Base-by-base conservation (phyloP, 2,888 invertebrate species). In the Diachrysia chrysitis region DNA sequence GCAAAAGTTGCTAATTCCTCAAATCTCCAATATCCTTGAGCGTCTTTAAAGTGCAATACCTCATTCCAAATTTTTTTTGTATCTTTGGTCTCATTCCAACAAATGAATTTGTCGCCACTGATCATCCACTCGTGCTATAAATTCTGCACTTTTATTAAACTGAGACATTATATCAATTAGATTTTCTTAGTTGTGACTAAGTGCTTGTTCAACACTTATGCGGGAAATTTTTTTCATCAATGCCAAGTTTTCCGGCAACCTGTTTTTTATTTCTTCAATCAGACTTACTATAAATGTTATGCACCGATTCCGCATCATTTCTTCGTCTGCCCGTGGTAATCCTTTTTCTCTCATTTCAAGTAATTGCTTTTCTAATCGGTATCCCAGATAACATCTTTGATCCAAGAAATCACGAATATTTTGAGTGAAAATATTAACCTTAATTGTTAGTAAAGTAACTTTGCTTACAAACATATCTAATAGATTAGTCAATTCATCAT, bases 61-160 rank as follows among this genome's bases (percentile, higher is more conserved):
- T 76, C 69, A 53, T 63, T 54, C 71, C 65, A 74, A 62, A 74
- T 71, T 53, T 56, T 66, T 35, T 66, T 65, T 29, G 69, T 67
- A 59, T 71, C 71, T 59, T 68, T 64, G 61, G 46, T 64, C 66
- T 70, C 70, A 76, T 19, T 70, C 55, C 16, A 67, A 65, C 59
- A 66, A 62, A 64, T 62, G 66, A 66, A 69, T 60, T 63, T 71
- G 73, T 64, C 73, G 70, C 68, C 66, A 71, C 61, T 74, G 66
- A 57, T 76, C 70, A 16, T 71, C 58, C 67, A 76, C 56, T 54
- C 25, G 2, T 25, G 25, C 58, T 69, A 73, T 76, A 65, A 42
- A 70, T 58, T 76, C 70, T 12, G 71, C 59, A 69, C 73, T 55
- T 54, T 61, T 69, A 73, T 76, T 65, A 29, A 70, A 63, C 58